Conservation (phyloP, 2,888 invertebrate genomes). For the Lasioglossum pauxillum region DNA sequence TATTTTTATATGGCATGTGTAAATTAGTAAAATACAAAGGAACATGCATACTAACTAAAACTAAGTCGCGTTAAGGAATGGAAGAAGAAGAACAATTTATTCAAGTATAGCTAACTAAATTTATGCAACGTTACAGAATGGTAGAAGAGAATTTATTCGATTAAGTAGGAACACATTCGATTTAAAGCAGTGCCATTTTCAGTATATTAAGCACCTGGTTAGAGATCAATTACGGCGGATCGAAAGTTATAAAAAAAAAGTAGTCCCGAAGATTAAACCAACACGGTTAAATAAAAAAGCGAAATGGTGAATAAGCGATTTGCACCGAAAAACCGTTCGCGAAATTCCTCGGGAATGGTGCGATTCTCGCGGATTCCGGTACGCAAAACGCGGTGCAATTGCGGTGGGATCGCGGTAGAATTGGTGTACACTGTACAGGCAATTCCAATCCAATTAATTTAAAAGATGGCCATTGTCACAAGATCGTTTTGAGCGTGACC, state of each 20-base stretch:
- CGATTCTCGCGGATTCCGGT: neutral
- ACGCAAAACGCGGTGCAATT: neutral
- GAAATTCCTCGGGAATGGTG: neutral
- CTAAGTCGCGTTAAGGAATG: too few species aligned
- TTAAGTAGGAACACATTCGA: too few species aligned
- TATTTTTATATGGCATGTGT: too few species aligned
- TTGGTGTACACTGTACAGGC: neutral
- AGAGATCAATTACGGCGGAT: neutral
- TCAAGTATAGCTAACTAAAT: too few species aligned
- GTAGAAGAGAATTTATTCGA: too few species aligned
- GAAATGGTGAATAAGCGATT: neutral
- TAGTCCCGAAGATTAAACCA: neutral
- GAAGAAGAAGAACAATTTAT: too few species aligned
- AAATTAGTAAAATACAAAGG: too few species aligned
- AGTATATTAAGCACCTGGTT: neutral
- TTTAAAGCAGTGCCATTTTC: too few species aligned
- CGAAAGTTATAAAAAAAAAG: neutral
- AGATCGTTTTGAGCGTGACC: constrained; percentile 17
- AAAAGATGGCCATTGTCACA: constrained; percentile 42
- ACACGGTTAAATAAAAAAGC: neutral
- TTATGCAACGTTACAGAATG: too few species aligned
- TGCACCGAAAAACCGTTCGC: neutral
- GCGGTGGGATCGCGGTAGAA: neutral
- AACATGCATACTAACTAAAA: too few species aligned
- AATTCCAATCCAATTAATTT: constrained; percentile 50